A percentile compares a stretch with the other conserved stretches of the same genome.
These are phyloP conservation scores for Nycticryphes semicollaris DNA, from an alignment of 2,113 vertebrate species.

Conservation along the genomic window DNA sequence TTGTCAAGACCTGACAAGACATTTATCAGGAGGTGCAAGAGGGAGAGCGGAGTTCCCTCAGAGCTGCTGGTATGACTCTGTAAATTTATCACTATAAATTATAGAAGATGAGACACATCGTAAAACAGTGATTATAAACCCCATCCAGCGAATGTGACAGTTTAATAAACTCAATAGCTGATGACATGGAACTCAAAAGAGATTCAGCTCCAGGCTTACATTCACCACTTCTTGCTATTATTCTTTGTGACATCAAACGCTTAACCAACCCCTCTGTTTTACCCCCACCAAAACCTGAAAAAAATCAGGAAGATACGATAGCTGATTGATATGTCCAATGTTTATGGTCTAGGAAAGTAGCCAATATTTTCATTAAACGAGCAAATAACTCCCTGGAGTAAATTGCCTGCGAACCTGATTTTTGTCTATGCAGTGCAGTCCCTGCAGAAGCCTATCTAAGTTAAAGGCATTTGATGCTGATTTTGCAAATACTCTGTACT, in stretches of 20 bases:
- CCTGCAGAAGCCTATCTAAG: not conserved
- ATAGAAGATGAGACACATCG: not conserved
- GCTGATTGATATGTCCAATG: not conserved
- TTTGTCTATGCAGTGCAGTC: not conserved
- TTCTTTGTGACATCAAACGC: not conserved
- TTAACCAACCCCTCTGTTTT: not conserved
- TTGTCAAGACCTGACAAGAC: constrained; percentile 32
- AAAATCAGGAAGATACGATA: not conserved
- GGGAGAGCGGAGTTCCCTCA: not conserved
- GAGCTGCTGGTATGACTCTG: not conserved
- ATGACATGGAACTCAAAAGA: not conserved
- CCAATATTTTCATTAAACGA: not conserved
- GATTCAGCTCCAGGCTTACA: not conserved
- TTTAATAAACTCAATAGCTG: constrained; percentile 17
- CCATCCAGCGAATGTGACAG: constrained; percentile 11
- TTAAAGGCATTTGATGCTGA: not conserved
- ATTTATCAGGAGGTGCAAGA: constrained; percentile 4
- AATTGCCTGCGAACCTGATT: accelerated
- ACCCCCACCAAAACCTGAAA: not conserved
- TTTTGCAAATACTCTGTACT: not conserved
- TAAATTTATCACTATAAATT: constrained; percentile 39
- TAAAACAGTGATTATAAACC: constrained; percentile 33
- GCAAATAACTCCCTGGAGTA: not conserved
- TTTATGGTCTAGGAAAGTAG: not conserved
- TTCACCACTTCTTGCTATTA: not conserved